phyloP scores from a whole-genome alignment of 2,113 vertebrate species.

The Ptilorrhoa leucosticta region DNA sequence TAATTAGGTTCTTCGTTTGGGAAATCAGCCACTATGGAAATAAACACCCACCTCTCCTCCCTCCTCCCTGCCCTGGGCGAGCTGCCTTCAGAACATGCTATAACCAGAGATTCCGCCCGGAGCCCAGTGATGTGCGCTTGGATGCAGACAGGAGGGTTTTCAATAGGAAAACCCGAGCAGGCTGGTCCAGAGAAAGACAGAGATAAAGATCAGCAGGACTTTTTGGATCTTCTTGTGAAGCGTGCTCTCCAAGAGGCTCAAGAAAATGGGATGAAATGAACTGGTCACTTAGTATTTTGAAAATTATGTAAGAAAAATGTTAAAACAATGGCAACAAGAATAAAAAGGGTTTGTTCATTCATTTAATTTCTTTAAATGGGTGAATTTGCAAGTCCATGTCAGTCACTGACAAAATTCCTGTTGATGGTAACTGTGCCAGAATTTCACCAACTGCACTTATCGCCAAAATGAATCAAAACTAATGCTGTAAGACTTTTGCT shows the following conservation, averaged over 20 bases:
- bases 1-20: not conserved
- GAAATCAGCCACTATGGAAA: not conserved
- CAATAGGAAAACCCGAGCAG: not conserved
- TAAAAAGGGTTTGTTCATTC: not conserved
- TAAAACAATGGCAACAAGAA: not conserved
- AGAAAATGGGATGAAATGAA: not conserved
- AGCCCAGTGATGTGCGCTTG: not conserved
- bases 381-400: not conserved
- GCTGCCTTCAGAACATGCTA: not conserved
- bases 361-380: not conserved
- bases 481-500: not conserved
- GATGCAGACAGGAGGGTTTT: not conserved
- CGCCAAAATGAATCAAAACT: not conserved
- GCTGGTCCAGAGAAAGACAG: not conserved
- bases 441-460: not conserved
- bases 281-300: not conserved
- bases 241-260: rapidly evolving
- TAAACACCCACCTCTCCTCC: not conserved
- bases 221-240: not conserved
- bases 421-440: not conserved
- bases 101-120: not conserved
- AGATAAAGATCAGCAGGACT: not conserved
- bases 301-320: not conserved
- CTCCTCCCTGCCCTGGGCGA: not conserved
- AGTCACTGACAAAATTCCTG: not conserved